These are phyloP conservation scores for Magallana ariakensis DNA, from an alignment of 1,140 invertebrate genomes.

Conservation along the genomic window DNA sequence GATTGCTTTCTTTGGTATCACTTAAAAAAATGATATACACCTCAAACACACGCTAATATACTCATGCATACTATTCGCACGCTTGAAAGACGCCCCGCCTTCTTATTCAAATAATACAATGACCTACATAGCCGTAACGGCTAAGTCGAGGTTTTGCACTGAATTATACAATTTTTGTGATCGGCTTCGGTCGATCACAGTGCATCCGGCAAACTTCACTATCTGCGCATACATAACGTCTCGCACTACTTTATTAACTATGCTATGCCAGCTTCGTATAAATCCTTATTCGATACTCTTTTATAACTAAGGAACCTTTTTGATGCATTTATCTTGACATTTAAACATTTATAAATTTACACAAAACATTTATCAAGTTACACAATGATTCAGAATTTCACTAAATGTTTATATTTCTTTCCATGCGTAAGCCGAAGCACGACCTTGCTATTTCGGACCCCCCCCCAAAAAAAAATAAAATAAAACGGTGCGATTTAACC, in stretches of 20 bases:
- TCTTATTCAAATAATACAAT: slow-evolving; percentile 10
- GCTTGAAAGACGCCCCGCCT: background rate
- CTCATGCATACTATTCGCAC: no score
- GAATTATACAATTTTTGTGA: background rate
- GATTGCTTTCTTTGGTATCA: background rate
- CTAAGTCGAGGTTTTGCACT: no score
- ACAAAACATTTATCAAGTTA: no score
- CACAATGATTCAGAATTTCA: background rate
- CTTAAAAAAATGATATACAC: background rate
- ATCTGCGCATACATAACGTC: no score
- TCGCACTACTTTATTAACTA: no score
- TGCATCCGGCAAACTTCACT: background rate
- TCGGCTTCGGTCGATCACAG: background rate
- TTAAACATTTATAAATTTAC: no score
- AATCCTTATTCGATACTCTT: no score
- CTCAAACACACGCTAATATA: background rate
- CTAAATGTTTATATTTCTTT: background rate
- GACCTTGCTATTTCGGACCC: background rate
- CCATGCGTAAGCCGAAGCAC: background rate
- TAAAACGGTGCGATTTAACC: no score
- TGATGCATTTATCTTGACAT: background rate
- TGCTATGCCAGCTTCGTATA: no score
- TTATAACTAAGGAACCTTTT: background rate
- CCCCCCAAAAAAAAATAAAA: background rate
- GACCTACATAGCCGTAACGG: slow-evolving; percentile 6